Evolutionary conservation across 2,113 vertebrate genomes (phyloP).

Genomic region (Rutilus rutilus): DNA sequence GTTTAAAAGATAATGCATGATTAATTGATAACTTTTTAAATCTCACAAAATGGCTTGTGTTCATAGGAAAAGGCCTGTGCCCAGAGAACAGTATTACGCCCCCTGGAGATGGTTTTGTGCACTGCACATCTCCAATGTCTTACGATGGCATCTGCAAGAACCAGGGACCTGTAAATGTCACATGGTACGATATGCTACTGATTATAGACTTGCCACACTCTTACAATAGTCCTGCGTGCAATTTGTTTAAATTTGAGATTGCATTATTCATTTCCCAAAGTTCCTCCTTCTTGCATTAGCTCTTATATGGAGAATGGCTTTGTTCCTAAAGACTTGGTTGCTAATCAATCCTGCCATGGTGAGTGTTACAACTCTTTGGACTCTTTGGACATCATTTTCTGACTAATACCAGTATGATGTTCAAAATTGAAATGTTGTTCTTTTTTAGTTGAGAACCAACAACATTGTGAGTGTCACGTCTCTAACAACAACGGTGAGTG

Average conservation of each 20-base stretch:
- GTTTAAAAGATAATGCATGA: neutral
- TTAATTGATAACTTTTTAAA: neutral
- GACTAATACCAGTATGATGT: neutral
- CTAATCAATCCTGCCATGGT: constrained; percentile 36
- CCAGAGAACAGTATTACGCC: constrained; percentile 49
- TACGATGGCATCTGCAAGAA: constrained; percentile 59
- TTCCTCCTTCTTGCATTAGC: constrained; percentile 25
- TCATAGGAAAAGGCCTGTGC: constrained; percentile 56
- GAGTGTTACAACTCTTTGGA: constrained; percentile 13
- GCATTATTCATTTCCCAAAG: neutral
- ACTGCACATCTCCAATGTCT: constrained; percentile 59
- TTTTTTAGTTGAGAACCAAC: constrained; percentile 1
- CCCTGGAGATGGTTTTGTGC: constrained; percentile 61
- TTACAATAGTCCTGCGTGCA: neutral
- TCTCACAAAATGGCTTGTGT: neutral
- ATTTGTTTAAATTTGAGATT: neutral
- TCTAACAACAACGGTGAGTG: neutral
- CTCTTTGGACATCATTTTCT: neutral
- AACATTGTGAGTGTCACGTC: constrained; percentile 2
- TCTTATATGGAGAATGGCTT: constrained; percentile 15
- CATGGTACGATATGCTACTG: constrained; percentile 62
- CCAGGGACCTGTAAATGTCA: constrained; percentile 18
- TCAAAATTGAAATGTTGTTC: neutral
- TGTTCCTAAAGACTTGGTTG: neutral
- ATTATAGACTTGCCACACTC: neutral